Evolutionary conservation across 2,888 invertebrate species (phyloP).

Genomic region (Pterostichus madidus): DNA sequence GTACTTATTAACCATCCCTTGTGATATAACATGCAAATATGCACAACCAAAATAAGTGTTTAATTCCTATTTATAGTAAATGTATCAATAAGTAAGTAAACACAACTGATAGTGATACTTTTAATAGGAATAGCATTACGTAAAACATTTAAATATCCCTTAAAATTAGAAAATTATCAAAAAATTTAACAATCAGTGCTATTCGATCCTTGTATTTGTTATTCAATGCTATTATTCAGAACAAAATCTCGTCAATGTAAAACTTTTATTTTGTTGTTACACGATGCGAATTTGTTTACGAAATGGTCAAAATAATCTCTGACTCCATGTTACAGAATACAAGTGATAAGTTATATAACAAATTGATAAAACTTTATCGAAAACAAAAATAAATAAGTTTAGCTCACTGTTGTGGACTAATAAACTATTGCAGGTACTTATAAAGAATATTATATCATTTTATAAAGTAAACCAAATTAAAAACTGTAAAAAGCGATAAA

Average conservation of each 20-base stretch:
- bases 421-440: conserved; percentile 2
- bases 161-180: neutral
- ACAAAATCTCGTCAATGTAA: neutral
- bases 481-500: conserved; percentile 81
- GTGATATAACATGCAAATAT: conserved; percentile 19
- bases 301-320: neutral
- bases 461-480: conserved; percentile 83
- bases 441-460: conserved; percentile 60
- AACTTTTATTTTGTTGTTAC: conserved; percentile 11
- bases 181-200: conserved; percentile 29
- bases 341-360: conserved; percentile 21
- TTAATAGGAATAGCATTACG: neutral
- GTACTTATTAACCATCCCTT: conserved; percentile 11
- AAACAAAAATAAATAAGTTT: conserved; percentile 14
- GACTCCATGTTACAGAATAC: conserved; percentile 1
- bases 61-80: conserved; percentile 17
- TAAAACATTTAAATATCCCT: neutral
- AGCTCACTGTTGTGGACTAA: neutral
- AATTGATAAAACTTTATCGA: neutral
- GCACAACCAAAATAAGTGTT: conserved; percentile 13
- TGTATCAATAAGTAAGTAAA: neutral
- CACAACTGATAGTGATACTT: conserved; percentile 2
- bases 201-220: neutral
- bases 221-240: no score
- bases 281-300: neutral